Evolutionary conservation across 1,140 invertebrate species (phyloP), one percentile per base, ranked within the genome.

Genomic region (Lepidurus apus): DNA sequence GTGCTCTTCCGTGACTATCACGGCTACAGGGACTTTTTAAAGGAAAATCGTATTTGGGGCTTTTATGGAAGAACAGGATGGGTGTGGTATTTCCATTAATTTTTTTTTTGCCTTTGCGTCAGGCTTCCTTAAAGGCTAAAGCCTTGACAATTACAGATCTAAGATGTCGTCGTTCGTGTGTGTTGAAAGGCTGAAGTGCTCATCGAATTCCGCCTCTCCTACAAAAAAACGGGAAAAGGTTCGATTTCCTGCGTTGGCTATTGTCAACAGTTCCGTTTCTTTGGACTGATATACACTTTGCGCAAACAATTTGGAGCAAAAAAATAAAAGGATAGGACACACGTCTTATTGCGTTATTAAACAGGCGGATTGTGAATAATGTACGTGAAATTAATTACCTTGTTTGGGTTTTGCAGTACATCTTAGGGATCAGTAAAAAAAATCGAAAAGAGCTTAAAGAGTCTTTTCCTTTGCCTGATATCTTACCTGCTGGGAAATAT

Each of bases 81-180:
- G 53, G 53, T 65, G n/a, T 65, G 53, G 53, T 65, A 65, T 65
- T 65, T 47, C 9, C 53, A 65, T 65, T 65, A 65, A 65, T 7
- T 65, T 65, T 65, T 47, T 47, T 65, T 65, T 34, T 65, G 3
- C 53, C 13, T n/a, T 65, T 65, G 53, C 53, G 17, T 9, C 53
- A n/a, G 7, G 53, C 17, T 65, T 65, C 53, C 53, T 65, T 65
- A 65, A 65, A 65, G 13, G 53, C 53, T 65, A 21, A 65, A 21
- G 53, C 21, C 53, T 65, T 65, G 53, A 65, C 53, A 65, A 65
- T 65, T 65, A 65, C 53, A 65, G 53, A 65, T 65, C 53, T 65
- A 21, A 65, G 53, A 65, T 65, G 53, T 65, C 53, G 53, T 65
- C 53, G 53, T 65, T 65, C 53, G 53, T 65, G 53, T 65, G 53